These are phyloP conservation scores for Leptinotarsa haldemani DNA, from an alignment of 2,888 invertebrate genomes.

Conservation along the genomic window DNA sequence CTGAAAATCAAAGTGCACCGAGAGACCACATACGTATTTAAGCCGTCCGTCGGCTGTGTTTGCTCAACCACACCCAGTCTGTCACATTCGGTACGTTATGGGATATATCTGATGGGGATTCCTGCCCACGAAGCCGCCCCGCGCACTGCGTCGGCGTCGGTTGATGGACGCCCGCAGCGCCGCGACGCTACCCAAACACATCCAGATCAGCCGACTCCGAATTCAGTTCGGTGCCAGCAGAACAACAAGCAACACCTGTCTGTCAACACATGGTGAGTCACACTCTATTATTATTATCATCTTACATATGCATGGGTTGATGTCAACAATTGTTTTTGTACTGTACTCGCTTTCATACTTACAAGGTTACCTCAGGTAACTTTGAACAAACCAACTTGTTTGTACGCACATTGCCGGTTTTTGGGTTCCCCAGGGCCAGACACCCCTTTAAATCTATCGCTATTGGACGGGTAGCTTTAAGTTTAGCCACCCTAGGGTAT, in stretches of 20 bases:
- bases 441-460: slow-evolving; percentile 61
- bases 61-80: slow-evolving; percentile 71
- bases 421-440: slow-evolving; percentile 49
- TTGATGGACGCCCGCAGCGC: slow-evolving; percentile 55
- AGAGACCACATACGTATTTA: slow-evolving; percentile 52
- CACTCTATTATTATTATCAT: slow-evolving; percentile 9
- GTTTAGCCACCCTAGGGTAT: slow-evolving; percentile 52
- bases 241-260: slow-evolving; percentile 44
- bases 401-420: slow-evolving; percentile 2
- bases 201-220: slow-evolving; percentile 55
- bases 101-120: slow-evolving; percentile 65
- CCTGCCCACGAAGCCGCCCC: slow-evolving; percentile 66
- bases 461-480: slow-evolving; percentile 54
- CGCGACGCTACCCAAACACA: slow-evolving; percentile 61
- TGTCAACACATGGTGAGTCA: slow-evolving; percentile 35
- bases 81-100: slow-evolving; percentile 71
- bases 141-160: slow-evolving; percentile 66
- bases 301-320: not conserved
- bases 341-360: slow-evolving; percentile 17
- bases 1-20: slow-evolving; percentile 53
- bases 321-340: slow-evolving; percentile 29
- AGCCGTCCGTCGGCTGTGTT: slow-evolving; percentile 61
- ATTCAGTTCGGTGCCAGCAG: slow-evolving; percentile 25
- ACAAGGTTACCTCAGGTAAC: slow-evolving; percentile 15
- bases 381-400: not conserved